phyloP scores from a whole-genome alignment of 2,113 vertebrate species.

The Canis aureus region DNA sequence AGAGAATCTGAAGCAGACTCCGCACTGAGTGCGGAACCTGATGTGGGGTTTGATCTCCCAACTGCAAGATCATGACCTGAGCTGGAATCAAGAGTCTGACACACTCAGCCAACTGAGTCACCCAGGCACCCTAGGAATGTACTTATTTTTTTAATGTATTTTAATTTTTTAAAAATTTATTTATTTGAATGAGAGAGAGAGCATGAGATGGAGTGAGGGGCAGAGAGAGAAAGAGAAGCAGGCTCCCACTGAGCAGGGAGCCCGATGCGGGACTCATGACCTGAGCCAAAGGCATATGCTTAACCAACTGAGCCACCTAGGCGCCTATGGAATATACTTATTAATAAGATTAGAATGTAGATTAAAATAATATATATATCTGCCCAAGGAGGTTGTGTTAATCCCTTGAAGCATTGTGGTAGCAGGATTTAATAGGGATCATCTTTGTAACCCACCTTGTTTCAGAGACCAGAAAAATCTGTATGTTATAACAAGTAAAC shows the following conservation, averaged over 20 bases:
- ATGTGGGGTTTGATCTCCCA: not conserved
- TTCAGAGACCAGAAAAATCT: not conserved
- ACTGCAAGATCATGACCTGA: not conserved
- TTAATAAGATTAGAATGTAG: slow-evolving; percentile 23
- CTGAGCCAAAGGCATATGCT: not conserved
- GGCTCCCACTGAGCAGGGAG: not conserved
- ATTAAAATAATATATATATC: slow-evolving; percentile 3
- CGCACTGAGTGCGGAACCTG: fast-evolving
- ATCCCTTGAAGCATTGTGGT: not conserved
- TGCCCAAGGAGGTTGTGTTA: not conserved
- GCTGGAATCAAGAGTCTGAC: not conserved
- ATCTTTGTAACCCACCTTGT: not conserved
- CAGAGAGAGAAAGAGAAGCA: not conserved
- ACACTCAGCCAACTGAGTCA: not conserved
- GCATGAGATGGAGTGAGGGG: not conserved
- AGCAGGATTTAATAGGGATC: not conserved
- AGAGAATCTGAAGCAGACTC: not conserved
- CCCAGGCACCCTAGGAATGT: not conserved
- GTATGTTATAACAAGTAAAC: not conserved
- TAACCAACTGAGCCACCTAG: not conserved
- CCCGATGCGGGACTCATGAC: not conserved
- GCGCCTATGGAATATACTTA: not conserved
- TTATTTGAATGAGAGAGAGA: not conserved
- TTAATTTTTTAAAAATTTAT: not conserved
- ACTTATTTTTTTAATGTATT: not conserved